Conservation (phyloP, 2,797 vertebrate genomes). For the Antrozous pallidus region DNA sequence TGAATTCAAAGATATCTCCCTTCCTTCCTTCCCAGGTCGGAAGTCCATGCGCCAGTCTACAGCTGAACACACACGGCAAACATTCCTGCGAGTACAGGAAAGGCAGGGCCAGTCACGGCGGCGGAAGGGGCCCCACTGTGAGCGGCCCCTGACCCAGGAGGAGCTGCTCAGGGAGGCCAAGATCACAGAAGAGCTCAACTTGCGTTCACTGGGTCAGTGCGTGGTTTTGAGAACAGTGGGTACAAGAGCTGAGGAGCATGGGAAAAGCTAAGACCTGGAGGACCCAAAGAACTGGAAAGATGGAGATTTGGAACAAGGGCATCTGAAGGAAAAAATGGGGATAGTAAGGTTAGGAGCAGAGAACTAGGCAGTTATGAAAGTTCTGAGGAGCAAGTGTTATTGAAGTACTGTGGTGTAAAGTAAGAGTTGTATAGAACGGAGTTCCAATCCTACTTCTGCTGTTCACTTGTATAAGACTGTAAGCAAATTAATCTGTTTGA, state of each 20-base stretch:
- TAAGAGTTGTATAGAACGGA: not conserved
- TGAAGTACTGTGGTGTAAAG: not conserved
- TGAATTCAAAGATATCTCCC: conserved; percentile 17
- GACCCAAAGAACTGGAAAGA: not conserved
- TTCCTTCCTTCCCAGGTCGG: conserved; percentile 81
- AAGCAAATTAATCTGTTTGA: not conserved
- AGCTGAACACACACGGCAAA: conserved; percentile 94
- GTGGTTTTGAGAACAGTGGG: not conserved
- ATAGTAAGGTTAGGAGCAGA: not conserved
- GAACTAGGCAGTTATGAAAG: not conserved
- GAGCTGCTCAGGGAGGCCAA: conserved; percentile 95
- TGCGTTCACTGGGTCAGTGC: conserved; percentile 90
- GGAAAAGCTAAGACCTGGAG: not conserved
- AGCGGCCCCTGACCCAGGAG: conserved; percentile 92
- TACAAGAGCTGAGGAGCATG: not conserved
- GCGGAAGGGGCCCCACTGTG: conserved; percentile 88
- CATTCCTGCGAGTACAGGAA: conserved; percentile 93
- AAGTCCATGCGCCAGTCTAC: conserved; percentile 97
- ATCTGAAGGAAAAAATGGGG: not conserved
- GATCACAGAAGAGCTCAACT: conserved; percentile 93
- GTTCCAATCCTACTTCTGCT: not conserved
- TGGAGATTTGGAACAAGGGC: not conserved
- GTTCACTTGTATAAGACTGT: not conserved
- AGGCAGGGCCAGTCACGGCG: conserved; percentile 93
- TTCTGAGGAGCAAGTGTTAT: not conserved